Evolutionary conservation across 2,113 vertebrate genomes (phyloP).

Genomic region (Plestiodon gilberti): DNA sequence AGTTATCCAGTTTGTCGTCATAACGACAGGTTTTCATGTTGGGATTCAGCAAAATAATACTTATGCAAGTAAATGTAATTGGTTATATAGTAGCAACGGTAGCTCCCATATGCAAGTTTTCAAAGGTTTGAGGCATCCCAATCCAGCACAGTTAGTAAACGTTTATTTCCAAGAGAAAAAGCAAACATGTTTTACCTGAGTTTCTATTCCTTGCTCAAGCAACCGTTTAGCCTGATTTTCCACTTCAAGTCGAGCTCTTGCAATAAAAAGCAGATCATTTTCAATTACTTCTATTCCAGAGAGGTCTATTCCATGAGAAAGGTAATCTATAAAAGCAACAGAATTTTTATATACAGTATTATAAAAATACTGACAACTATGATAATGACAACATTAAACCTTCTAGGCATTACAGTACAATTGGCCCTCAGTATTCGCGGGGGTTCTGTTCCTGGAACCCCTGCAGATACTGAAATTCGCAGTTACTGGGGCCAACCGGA

Average conservation of each 20-base stretch:
- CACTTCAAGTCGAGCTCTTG: conserved; percentile 94
- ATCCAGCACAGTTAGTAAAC: neutral
- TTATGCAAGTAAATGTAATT: neutral
- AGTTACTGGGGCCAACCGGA: no score
- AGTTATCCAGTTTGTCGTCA: neutral
- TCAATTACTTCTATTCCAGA: conserved; percentile 97
- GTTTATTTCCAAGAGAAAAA: conserved; percentile 16
- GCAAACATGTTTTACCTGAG: conserved; percentile 84
- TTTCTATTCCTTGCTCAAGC: conserved; percentile 95
- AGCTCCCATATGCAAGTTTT: neutral
- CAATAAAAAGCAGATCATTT: conserved; percentile 94
- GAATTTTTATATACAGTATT: conserved; percentile 45
- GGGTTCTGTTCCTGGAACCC: no score
- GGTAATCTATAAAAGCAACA: conserved; percentile 86
- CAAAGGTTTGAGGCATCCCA: neutral
- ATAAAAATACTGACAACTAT: neutral
- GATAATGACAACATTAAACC: conserved; percentile 34
- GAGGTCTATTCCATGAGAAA: conserved; percentile 95
- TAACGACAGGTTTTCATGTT: neutral
- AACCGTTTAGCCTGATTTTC: conserved; percentile 97
- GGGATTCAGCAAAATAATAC: conserved; percentile 1
- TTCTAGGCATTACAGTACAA: neutral
- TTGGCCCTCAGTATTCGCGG: no score
- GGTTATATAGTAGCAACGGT: neutral
- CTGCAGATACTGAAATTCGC: no score